Conservation (phyloP, 2,113 vertebrate genomes). For the Cavia aperea region DNA sequence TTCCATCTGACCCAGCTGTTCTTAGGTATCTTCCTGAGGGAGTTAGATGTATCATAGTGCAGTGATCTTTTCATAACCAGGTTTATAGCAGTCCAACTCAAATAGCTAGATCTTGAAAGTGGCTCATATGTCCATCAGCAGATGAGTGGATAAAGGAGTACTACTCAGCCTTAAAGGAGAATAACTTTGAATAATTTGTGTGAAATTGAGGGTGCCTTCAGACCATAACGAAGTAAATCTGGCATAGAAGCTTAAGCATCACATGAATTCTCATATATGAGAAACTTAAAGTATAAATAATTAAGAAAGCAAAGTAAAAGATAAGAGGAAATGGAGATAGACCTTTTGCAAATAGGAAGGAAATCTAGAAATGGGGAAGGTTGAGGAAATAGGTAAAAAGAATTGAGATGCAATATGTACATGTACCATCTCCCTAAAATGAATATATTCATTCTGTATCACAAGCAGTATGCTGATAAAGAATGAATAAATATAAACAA, state of each 20-base stretch:
- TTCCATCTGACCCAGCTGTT: neutral
- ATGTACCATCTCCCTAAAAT: neutral
- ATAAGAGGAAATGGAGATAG: neutral
- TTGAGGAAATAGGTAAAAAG: neutral
- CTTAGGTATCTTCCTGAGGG: neutral
- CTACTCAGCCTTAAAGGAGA: neutral
- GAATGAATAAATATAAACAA: neutral
- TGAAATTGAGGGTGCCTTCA: neutral
- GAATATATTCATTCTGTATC: neutral
- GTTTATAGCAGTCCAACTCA: neutral
- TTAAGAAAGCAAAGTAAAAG: neutral
- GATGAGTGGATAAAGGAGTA: neutral
- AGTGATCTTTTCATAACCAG: neutral
- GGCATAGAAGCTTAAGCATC: neutral
- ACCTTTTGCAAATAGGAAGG: neutral
- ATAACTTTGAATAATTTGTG: neutral
- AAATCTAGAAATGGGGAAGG: neutral
- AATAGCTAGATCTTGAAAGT: neutral
- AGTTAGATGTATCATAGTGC: neutral
- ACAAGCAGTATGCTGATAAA: neutral
- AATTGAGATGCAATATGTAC: neutral
- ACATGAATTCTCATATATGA: neutral
- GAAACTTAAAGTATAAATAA: neutral
- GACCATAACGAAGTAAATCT: neutral
- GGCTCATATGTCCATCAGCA: neutral